Conservation (phyloP, 2,113 vertebrate species). For the Eulacestoma nigropectus region DNA sequence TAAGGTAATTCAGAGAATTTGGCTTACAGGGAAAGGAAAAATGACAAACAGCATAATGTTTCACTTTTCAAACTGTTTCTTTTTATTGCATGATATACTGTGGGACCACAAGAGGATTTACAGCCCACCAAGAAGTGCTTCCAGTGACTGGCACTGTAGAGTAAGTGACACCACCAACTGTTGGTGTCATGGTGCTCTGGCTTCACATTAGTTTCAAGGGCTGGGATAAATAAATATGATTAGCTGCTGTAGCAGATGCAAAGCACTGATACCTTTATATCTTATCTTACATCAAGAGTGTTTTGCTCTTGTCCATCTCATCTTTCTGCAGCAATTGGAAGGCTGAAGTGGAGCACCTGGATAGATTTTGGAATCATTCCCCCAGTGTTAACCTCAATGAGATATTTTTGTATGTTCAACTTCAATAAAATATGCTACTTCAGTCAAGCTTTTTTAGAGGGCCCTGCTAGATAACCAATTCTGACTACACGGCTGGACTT, state of each 20-base stretch:
- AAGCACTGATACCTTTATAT: neutral
- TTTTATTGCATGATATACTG: neutral
- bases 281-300: neutral
- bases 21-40: no score
- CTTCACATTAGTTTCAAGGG: neutral
- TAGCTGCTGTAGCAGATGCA: neutral
- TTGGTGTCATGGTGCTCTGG: neutral
- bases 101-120: neutral
- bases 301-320: neutral
- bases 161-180: accelerated
- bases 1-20: neutral
- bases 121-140: neutral
- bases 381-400: neutral
- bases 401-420: neutral
- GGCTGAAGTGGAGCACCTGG: neutral
- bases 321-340: neutral
- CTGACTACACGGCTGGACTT: neutral
- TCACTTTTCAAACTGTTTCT: neutral
- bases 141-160: neutral
- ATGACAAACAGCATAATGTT: neutral
- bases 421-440: neutral
- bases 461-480: neutral
- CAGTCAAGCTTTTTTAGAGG: neutral
- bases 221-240: neutral
- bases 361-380: neutral